These are phyloP conservation scores for Scopus umbretta DNA, from an alignment of 2,113 vertebrate species.

Conservation along the genomic window DNA sequence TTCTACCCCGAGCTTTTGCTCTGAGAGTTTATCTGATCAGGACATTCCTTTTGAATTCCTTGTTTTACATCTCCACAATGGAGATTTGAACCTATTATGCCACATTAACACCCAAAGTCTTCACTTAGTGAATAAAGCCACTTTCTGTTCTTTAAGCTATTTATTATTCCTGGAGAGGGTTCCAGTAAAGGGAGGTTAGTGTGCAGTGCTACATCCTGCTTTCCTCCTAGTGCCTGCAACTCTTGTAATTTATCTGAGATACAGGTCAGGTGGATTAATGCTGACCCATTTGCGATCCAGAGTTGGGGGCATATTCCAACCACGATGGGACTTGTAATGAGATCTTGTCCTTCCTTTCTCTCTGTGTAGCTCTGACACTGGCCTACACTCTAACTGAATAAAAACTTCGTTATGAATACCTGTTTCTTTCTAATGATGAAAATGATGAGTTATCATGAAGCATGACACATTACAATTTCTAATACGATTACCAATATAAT, in stretches of 20 bases:
- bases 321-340: background rate
- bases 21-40: background rate
- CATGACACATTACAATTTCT: background rate
- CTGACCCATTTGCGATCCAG: fast-evolving
- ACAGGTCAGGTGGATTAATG: background rate
- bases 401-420: background rate
- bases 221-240: background rate
- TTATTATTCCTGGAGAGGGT: background rate
- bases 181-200: background rate
- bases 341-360: background rate
- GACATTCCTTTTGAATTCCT: background rate
- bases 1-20: background rate
- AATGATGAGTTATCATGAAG: background rate
- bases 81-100: background rate
- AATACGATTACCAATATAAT: background rate
- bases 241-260: background rate
- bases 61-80: background rate
- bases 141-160: background rate
- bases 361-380: background rate
- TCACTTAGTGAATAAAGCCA: background rate
- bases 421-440: conserved; percentile 4
- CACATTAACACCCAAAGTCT: background rate
- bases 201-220: background rate
- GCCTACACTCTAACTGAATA: background rate
- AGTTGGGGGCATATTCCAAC: background rate